phyloP scores from a whole-genome alignment of 2,888 invertebrate species.

The Aquatica leii region DNA sequence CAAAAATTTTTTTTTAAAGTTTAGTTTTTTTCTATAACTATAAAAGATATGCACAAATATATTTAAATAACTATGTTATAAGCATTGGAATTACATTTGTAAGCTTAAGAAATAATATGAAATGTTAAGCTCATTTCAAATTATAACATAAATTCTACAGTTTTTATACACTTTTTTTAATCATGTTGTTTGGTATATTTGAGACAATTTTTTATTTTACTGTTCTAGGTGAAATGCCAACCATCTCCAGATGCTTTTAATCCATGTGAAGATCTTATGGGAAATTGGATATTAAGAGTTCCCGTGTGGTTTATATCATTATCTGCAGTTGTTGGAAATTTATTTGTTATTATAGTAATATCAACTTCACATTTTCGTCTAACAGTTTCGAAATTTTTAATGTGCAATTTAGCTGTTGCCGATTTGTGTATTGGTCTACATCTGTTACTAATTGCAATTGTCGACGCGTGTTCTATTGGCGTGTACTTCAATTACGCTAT shows the following conservation, averaged over 20 bases:
- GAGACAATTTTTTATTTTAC: too few species aligned
- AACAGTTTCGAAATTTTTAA: conserved; percentile 67
- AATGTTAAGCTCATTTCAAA: too few species aligned
- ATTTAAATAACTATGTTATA: too few species aligned
- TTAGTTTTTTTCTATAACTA: too few species aligned
- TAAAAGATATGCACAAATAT: too few species aligned
- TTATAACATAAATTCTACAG: too few species aligned
- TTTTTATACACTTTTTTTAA: too few species aligned
- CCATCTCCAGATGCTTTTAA: conserved; percentile 71
- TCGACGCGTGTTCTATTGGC: conserved; percentile 70
- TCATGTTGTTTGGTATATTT: too few species aligned
- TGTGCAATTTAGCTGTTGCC: conserved; percentile 74
- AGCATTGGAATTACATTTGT: too few species aligned
- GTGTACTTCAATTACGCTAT: conserved; percentile 74
- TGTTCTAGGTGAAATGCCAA: conserved; percentile 60
- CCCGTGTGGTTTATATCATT: conserved; percentile 70
- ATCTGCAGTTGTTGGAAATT: conserved; percentile 70
- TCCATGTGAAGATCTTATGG: conserved; percentile 73
- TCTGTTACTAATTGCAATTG: conserved; percentile 67
- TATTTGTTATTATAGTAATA: conserved; percentile 70
- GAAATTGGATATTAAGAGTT: conserved; percentile 64
- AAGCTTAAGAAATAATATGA: too few species aligned
- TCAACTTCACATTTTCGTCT: conserved; percentile 61
- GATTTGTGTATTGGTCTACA: conserved; percentile 74
- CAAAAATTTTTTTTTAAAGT: too few species aligned